Base-by-base conservation (phyloP, 2,113 vertebrate genomes). In the Anoura caudifer region DNA sequence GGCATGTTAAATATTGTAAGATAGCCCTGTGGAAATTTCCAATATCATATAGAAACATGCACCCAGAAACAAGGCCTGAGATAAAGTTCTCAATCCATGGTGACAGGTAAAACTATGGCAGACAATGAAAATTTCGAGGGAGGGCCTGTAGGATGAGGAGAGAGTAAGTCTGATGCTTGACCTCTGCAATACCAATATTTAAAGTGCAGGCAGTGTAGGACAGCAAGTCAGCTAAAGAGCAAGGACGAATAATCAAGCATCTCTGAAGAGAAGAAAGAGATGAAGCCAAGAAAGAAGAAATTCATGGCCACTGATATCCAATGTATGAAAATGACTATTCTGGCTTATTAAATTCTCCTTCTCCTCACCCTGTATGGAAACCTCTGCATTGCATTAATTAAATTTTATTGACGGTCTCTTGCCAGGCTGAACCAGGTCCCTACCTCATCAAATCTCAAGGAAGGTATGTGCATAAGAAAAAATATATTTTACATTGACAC, bases 401-500 rank as follows among this genome's bases (percentile, higher is more conserved):
- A 87, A 92, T 67, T 92, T 17, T 92, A 26, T 36, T 82, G 17
- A 84, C 63, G 79, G 24, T 79, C 52, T 94, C 73, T 94, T 90
- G 15, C 63, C 26, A 82, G 33, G 36, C 52, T 73, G 33, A 96
- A 82, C 19, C 76, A 95, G 69, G 79, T 67, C 52, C 52, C 88
- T 90, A 26, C 67, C 61, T 96, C 72, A 93, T 86, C 80, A 77
- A 77, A 5, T 94, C 63, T 88, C 85, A 88, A 91, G 93, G 28
- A 85, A 93, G 75, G 24, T 61, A 86, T 45, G 54, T 65, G 80
- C 43, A 75, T 77, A 56, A 90, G 72, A 47, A 50, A 88, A 84
- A 75, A 76, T 47, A 82, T 69, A 69, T 76, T 91, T 95, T 88
- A n/a, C 84, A 93, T 96, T 94, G 77, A 85, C 81, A 94, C 16